Percentiles rank a stretch among this genome's conserved stretches.
Evolutionary conservation across 2,113 vertebrate genomes (phyloP).

Genomic region (Eurystomus gularis): DNA sequence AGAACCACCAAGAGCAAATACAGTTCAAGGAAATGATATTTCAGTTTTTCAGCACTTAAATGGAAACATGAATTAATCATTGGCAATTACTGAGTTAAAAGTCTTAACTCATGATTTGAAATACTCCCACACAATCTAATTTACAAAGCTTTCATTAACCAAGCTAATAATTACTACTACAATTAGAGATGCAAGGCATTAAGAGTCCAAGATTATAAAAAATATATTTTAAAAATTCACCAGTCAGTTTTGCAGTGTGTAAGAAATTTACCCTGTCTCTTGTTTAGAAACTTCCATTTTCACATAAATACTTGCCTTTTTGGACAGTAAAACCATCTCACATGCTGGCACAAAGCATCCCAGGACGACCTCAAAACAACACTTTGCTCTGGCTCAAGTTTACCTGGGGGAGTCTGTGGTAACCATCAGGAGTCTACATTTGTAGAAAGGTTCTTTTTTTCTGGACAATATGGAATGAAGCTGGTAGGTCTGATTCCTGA

Average conservation of each 20-base stretch:
- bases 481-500: neutral
- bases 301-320: neutral
- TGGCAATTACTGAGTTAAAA: conserved; percentile 76
- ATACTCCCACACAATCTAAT: conserved; percentile 65
- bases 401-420: neutral
- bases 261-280: neutral
- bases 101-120: conserved; percentile 66
- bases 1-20: conserved; percentile 61
- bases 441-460: neutral
- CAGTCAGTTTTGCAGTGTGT: neutral
- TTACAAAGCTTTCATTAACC: conserved; percentile 70
- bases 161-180: conserved; percentile 66
- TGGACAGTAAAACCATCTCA: neutral
- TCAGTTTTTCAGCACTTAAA: conserved; percentile 51
- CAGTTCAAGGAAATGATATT: conserved; percentile 69
- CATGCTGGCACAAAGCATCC: neutral
- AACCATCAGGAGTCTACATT: neutral
- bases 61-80: conserved; percentile 69
- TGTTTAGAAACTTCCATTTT: neutral
- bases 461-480: neutral
- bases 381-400: neutral
- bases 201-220: conserved; percentile 65
- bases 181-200: conserved; percentile 65
- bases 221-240: conserved; percentile 33
- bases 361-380: neutral